These are phyloP conservation scores for Drosophila merina DNA, from an alignment of 2,888 invertebrate species.

Conservation along the genomic window DNA sequence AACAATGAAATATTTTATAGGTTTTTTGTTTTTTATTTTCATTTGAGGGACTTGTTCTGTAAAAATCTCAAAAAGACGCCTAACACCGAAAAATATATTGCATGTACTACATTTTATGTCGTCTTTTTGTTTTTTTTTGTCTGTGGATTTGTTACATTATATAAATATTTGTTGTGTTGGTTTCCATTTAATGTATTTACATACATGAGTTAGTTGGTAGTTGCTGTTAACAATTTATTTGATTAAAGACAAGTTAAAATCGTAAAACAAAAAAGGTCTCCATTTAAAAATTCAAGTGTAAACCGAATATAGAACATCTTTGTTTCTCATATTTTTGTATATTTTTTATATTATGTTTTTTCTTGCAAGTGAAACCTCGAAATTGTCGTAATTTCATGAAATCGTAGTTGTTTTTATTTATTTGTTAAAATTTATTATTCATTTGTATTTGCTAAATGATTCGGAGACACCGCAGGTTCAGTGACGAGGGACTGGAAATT, in stretches of 20 bases:
- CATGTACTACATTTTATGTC: slow-evolving; percentile 72
- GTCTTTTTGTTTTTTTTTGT: slow-evolving; percentile 45
- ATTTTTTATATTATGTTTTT: slow-evolving; percentile 42
- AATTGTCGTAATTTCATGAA: slow-evolving; percentile 82
- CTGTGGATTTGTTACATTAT: slow-evolving; percentile 38
- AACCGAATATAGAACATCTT: slow-evolving; percentile 32
- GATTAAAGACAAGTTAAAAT: slow-evolving; percentile 47
- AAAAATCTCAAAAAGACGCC: slow-evolving; percentile 84
- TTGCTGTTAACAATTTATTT: slow-evolving; percentile 76
- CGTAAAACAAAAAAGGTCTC: slow-evolving; percentile 17
- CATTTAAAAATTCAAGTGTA: slow-evolving; percentile 43
- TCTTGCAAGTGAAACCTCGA: slow-evolving; percentile 80
- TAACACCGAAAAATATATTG: slow-evolving; percentile 84
- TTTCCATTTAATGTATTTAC: slow-evolving; percentile 51
- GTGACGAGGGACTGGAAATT: neutral
- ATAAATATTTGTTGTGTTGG: slow-evolving; percentile 53
- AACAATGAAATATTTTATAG: slow-evolving; percentile 81
- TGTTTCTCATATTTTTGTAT: slow-evolving; percentile 23
- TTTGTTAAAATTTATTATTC: slow-evolving; percentile 34
- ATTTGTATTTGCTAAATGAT: slow-evolving; percentile 31
- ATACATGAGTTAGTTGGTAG: slow-evolving; percentile 82
- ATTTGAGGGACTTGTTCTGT: slow-evolving; percentile 60
- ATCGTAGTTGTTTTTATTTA: slow-evolving; percentile 62
- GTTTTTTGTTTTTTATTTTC: slow-evolving; percentile 47
- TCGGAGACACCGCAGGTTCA: slow-evolving; percentile 9